These are phyloP conservation scores for Saxidomus purpurata DNA, from an alignment of 1,140 invertebrate genomes.

Conservation along the genomic window DNA sequence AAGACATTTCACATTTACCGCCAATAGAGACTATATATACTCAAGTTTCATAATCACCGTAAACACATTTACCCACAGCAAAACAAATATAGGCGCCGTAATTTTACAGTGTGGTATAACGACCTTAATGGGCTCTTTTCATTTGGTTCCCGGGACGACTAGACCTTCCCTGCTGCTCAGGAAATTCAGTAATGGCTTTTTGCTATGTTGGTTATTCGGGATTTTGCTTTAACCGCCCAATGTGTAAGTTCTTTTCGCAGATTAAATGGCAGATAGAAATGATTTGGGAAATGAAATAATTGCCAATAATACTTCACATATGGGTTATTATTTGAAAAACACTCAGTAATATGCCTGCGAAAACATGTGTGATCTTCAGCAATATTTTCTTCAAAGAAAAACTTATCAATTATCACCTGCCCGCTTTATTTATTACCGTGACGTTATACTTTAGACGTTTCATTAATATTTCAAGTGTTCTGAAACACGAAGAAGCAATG, in stretches of 20 bases:
- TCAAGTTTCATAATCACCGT: slow-evolving; percentile 51
- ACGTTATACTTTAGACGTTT: slow-evolving; percentile 26
- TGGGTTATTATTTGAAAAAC: slow-evolving; percentile 25
- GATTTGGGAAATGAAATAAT: slow-evolving; percentile 60
- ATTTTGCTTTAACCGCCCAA: slow-evolving; percentile 52
- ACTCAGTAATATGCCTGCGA: slow-evolving; percentile 31
- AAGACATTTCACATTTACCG: slow-evolving; percentile 60
- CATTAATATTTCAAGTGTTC: slow-evolving; percentile 25
- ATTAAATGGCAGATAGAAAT: slow-evolving; percentile 54
- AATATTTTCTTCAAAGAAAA: slow-evolving; percentile 1
- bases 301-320: slow-evolving; percentile 63
- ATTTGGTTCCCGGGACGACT: slow-evolving; percentile 14
- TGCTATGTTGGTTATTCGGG: slow-evolving; percentile 43
- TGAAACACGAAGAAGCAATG: not conserved
- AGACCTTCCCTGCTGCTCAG: slow-evolving; percentile 36
- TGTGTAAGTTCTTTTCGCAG: slow-evolving; percentile 36
- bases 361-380: slow-evolving; percentile 42
- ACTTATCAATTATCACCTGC: slow-evolving; percentile 35
- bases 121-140: slow-evolving; percentile 49
- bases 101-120: slow-evolving; percentile 52
- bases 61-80: slow-evolving; percentile 60
- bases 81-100: slow-evolving; percentile 47
- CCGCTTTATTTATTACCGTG: slow-evolving; percentile 17
- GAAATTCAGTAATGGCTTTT: slow-evolving; percentile 62
- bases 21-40: slow-evolving; percentile 43